Conservation (phyloP, 2,797 vertebrate genomes). For the Hylomyscus alleni region DNA sequence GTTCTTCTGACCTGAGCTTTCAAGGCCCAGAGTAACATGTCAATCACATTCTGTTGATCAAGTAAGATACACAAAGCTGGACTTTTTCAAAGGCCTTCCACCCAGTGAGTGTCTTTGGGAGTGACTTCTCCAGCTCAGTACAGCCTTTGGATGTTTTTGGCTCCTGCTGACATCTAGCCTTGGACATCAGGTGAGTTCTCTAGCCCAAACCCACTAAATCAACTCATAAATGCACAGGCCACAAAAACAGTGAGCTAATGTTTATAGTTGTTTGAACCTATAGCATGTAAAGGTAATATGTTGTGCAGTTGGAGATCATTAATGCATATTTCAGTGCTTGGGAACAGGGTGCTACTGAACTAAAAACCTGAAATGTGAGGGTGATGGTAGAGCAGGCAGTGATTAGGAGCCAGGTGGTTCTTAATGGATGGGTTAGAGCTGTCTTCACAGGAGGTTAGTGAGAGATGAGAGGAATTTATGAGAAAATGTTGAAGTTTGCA, state of each 20-base stretch:
- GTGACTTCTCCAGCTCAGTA: neutral
- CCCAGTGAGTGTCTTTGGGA: neutral
- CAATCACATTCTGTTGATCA: neutral
- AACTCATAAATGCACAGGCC: neutral
- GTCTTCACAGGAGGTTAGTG: too few species aligned
- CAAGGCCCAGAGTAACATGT: neutral
- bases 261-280: neutral
- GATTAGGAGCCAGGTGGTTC: neutral
- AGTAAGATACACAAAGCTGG: neutral
- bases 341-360: neutral
- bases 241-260: neutral
- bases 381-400: neutral
- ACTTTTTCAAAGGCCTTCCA: neutral
- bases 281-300: neutral
- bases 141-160: neutral
- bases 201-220: neutral
- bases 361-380: neutral
- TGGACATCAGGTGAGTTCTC: neutral
- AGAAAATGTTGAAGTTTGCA: neutral
- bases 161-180: neutral
- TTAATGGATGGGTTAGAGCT: neutral
- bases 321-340: neutral
- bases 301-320: neutral
- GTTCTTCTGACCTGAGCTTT: neutral
- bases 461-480: neutral